Evolutionary conservation across 2,888 invertebrate species (phyloP).

Genomic region (Endotricha flammealis): DNA sequence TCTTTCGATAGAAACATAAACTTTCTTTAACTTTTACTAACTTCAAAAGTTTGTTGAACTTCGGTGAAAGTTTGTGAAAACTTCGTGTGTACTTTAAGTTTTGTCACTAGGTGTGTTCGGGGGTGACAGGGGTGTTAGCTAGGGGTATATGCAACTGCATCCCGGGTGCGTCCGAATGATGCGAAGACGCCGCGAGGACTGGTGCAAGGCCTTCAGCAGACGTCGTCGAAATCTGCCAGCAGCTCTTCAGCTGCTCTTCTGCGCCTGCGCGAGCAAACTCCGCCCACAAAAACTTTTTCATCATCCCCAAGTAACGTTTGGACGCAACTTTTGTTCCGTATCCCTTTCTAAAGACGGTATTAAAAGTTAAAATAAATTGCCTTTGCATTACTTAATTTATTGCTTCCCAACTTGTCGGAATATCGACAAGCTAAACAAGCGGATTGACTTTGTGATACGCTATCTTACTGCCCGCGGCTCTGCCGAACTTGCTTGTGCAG

Average conservation of each 20-base stretch:
- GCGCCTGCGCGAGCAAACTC: constrained; percentile 55
- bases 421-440: constrained; percentile 4
- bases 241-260: constrained; percentile 50
- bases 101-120: constrained; percentile 29
- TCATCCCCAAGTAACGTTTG: constrained; percentile 24
- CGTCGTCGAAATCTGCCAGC: constrained; percentile 51
- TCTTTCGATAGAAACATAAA: constrained; percentile 29
- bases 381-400: constrained; percentile 18
- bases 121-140: constrained; percentile 2
- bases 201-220: constrained; percentile 43
- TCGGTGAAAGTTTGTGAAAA: constrained; percentile 20
- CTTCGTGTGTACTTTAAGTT: constrained; percentile 21
- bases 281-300: constrained; percentile 62
- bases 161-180: constrained; percentile 54
- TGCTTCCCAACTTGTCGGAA: constrained; percentile 12
- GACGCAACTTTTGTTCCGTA: constrained; percentile 32
- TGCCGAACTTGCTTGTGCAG: too few relatives aligned
- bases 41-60: constrained; percentile 22
- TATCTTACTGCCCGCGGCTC: too few relatives aligned
- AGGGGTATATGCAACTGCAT: constrained; percentile 51
- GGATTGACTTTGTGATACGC: neutral
- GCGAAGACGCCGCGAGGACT: constrained; percentile 62
- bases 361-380: constrained; percentile 23
- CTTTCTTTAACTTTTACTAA: constrained; percentile 29
- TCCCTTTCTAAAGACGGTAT: constrained; percentile 19